Evolutionary conservation across 1,140 invertebrate genomes (phyloP).

Genomic region (Ceratina calcarata): DNA sequence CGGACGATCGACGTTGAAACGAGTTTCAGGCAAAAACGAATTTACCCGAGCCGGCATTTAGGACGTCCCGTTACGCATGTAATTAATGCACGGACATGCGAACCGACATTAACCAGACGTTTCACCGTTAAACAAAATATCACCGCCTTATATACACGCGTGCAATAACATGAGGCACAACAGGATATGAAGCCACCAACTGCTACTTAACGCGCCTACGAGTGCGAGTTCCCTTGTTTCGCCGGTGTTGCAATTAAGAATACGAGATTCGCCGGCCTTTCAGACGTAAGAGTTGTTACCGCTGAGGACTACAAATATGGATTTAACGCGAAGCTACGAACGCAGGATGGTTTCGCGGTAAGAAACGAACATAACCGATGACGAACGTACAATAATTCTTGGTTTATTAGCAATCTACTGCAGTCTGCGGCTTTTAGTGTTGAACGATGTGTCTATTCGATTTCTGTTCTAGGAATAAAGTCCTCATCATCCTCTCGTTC

Average conservation of each 20-base stretch:
- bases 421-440: not conserved
- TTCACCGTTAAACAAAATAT: constrained; percentile 34
- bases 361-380: not conserved
- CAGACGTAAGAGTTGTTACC: constrained; percentile 9
- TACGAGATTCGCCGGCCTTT: constrained; percentile 18
- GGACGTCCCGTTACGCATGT: constrained; percentile 37
- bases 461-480: no score
- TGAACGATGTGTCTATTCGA: no score
- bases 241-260: constrained; percentile 22
- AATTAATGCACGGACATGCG: constrained; percentile 25
- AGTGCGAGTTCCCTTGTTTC: not conserved
- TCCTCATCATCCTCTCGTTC: no score
- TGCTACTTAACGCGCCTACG: constrained; percentile 18
- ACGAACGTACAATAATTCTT: constrained; percentile 8
- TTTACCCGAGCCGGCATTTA: constrained; percentile 24
- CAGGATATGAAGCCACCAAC: constrained; percentile 27
- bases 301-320: constrained; percentile 13
- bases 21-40: constrained; percentile 35
- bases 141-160: not conserved
- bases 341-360: not conserved
- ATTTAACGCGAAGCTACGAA: constrained; percentile 24
- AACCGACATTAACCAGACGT: constrained; percentile 21
- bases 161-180: not conserved
- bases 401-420: not conserved
- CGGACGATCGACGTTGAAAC: constrained; percentile 25